Conservation (phyloP, 2,888 invertebrate species). For the Oligia strigilis region DNA sequence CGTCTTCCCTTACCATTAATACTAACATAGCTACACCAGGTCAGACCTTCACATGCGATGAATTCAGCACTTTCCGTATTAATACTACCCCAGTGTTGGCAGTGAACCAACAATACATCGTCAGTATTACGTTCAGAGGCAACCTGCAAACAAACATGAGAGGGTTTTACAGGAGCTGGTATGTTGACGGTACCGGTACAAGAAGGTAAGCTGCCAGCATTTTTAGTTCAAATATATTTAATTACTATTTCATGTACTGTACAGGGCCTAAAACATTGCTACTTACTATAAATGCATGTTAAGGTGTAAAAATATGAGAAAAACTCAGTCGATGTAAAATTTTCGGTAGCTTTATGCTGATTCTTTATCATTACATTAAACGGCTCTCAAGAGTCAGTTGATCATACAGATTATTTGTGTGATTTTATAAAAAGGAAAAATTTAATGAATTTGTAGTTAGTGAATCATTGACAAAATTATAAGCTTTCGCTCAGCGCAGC, state of each 20-base stretch:
- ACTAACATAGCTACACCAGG: slow-evolving; percentile 65
- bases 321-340: neutral
- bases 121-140: slow-evolving; percentile 92
- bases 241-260: too few species aligned
- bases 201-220: slow-evolving; percentile 9
- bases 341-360: neutral
- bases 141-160: slow-evolving; percentile 93
- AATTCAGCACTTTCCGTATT: slow-evolving; percentile 79
- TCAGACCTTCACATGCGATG: slow-evolving; percentile 74
- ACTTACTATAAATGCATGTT: neutral
- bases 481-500: too few species aligned
- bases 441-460: too few species aligned
- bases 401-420: neutral
- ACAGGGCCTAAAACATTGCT: neutral
- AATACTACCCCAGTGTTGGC: slow-evolving; percentile 66
- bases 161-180: slow-evolving; percentile 92
- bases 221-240: neutral
- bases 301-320: neutral
- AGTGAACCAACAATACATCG: slow-evolving; percentile 86
- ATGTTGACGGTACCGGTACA: neutral
- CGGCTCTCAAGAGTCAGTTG: neutral
- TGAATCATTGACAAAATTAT: too few species aligned
- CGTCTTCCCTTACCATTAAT: slow-evolving; percentile 6
- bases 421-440: too few species aligned
- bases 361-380: neutral